These are phyloP conservation scores for Eublepharis macularius DNA, from an alignment of 2,113 vertebrate species.

Conservation along the genomic window DNA sequence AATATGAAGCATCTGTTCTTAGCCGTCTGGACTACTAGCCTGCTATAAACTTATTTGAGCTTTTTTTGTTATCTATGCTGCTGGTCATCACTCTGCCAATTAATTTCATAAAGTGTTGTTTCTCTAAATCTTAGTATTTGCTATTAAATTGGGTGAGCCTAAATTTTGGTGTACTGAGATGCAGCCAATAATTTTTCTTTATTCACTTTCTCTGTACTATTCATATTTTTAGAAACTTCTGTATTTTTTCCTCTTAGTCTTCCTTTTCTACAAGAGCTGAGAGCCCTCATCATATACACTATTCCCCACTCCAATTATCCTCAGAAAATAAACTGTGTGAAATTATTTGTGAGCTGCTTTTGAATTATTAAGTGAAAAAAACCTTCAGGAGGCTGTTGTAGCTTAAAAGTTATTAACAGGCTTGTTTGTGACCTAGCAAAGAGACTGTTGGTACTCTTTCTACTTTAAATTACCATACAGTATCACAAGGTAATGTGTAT, in stretches of 20 bases:
- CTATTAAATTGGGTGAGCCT: background rate
- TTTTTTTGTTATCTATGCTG: background rate
- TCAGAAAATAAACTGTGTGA: conserved; percentile 29
- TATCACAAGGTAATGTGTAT: background rate
- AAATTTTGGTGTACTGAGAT: background rate
- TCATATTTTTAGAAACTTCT: background rate
- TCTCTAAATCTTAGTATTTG: background rate
- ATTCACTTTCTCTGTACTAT: background rate
- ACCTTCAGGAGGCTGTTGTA: background rate
- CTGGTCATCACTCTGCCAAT: background rate
- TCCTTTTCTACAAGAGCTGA: background rate
- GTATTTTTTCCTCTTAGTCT: background rate
- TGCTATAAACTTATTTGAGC: background rate
- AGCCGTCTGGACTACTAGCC: background rate
- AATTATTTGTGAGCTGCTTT: conserved; percentile 21
- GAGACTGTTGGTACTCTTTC: background rate
- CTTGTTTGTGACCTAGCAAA: background rate
- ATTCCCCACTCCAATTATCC: conserved; percentile 45
- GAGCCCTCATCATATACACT: conserved; percentile 20
- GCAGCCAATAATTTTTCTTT: background rate
- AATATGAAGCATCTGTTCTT: background rate
- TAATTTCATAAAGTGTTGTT: background rate
- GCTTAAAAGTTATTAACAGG: conserved; percentile 18
- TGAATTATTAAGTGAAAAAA: conserved; percentile 33
- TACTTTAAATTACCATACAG: background rate